Evolutionary conservation across 2,113 vertebrate genomes (phyloP), one percentile per base, ranked within the genome.

Genomic region (Helogale parvula): DNA sequence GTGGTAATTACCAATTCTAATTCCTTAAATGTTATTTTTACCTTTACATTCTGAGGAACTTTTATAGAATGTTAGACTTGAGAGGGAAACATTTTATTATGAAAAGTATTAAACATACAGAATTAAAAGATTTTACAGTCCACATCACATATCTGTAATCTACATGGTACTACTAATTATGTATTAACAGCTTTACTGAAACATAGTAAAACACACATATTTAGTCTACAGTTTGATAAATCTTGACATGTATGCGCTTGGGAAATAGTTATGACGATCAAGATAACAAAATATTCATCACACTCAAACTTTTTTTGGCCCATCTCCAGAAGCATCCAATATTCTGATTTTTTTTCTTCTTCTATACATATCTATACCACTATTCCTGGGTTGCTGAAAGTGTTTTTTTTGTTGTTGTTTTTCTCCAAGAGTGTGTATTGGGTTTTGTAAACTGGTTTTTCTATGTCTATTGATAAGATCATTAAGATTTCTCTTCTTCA

Each of bases 1-100:
- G 57, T 57, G 71, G 3, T 82, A 80, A 76, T 85, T 86, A 81
- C 13, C 41, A 72, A 12, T 94, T 84, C 14, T 41, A 19, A 68
- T 88, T 94, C 38, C 8, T 94, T 50, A 84, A 80, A 31, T 66
- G n/a, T 68, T 74, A 41, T 60, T 88, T 66, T 94, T 86, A 72
- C 33, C 29, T 77, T 69, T 29, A n/a, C 31, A 2, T 72, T 93
- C 66, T 93, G 69, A 57, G 54, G 74, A 90, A 84, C 31, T 89
- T 72, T 72, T 45, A 47, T 87, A 95, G 85, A 38, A 84, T 13
- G 72, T 95, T 80, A 88, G 35, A 69, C 15, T 7, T 88, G 66
- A 88, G 71, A 94, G 52, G 52, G 50, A 88, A 69, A 69, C 17
- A 16, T 81, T 88, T 69, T 81, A 60, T 79, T 96, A 50, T 84